These are phyloP conservation scores for Syrmaticus mikado DNA, from an alignment of 2,113 vertebrate genomes.

Conservation along the genomic window DNA sequence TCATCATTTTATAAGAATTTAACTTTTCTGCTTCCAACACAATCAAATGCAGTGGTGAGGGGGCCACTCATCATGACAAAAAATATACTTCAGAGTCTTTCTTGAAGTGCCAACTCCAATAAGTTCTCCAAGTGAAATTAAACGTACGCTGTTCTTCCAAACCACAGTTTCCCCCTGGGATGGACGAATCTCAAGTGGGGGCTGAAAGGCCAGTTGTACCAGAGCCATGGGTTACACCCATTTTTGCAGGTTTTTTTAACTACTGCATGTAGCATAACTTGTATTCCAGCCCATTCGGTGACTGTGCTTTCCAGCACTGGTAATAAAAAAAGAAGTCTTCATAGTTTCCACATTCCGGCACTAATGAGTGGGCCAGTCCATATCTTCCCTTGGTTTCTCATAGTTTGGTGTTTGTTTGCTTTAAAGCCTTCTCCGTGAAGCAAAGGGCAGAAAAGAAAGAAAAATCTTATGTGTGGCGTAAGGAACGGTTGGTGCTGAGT, in stretches of 20 bases:
- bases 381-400: slow-evolving; percentile 79
- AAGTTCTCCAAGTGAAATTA: slow-evolving; percentile 84
- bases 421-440: slow-evolving; percentile 68
- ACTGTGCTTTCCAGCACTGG: slow-evolving; percentile 71
- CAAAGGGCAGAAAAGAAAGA: slow-evolving; percentile 52
- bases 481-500: slow-evolving; percentile 36
- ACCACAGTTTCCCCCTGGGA: slow-evolving; percentile 86
- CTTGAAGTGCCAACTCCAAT: slow-evolving; percentile 85
- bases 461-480: slow-evolving; percentile 25
- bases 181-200: slow-evolving; percentile 79
- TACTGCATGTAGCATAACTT: slow-evolving; percentile 74
- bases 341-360: slow-evolving; percentile 80
- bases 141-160: slow-evolving; percentile 82
- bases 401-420: slow-evolving; percentile 79
- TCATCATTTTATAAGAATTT: slow-evolving; percentile 81
- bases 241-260: slow-evolving; percentile 76
- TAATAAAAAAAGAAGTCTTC: slow-evolving; percentile 80
- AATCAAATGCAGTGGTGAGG: slow-evolving; percentile 79
- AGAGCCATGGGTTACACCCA: slow-evolving; percentile 83
- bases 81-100: slow-evolving; percentile 84
- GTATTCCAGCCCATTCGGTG: slow-evolving; percentile 66
- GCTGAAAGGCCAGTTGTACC: slow-evolving; percentile 82
- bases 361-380: slow-evolving; percentile 69
- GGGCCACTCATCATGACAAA: slow-evolving; percentile 83
- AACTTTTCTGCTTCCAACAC: slow-evolving; percentile 82